A percentile compares a stretch with the other conserved stretches of the same genome.
phyloP scores from a whole-genome alignment of 2,113 vertebrate genomes.

The Macrotus californicus region DNA sequence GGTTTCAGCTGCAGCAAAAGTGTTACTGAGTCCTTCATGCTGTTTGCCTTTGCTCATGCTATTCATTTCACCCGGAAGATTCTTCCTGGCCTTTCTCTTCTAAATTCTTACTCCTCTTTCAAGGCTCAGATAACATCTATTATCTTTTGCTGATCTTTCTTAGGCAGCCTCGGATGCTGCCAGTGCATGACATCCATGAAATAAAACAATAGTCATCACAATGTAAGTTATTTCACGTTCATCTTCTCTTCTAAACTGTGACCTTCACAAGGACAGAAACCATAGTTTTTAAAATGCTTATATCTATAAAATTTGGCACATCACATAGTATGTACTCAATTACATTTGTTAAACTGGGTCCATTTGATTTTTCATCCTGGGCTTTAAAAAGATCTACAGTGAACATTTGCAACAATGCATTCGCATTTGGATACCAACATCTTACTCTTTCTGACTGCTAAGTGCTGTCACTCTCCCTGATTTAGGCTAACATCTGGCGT shows the following conservation, averaged over 20 bases:
- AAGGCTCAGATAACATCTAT: background rate
- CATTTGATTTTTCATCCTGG: background rate
- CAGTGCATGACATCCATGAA: background rate
- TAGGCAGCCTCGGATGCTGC: background rate
- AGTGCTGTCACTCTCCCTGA: slow-evolving; percentile 39
- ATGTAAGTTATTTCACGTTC: background rate
- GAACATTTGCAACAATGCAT: background rate
- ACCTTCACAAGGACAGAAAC: background rate
- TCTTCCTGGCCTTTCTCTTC: background rate
- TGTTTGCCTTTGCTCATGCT: background rate
- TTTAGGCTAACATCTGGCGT: slow-evolving; percentile 61
- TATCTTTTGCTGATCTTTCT: background rate
- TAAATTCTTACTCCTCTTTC: background rate
- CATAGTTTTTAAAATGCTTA: background rate
- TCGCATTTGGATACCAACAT: background rate
- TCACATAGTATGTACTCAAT: background rate
- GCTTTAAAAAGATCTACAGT: background rate
- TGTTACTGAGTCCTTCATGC: background rate
- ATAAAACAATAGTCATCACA: background rate
- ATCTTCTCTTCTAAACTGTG: background rate
- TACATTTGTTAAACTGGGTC: background rate
- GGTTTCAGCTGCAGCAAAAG: background rate
- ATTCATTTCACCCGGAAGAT: background rate
- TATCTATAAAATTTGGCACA: background rate
- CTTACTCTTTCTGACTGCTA: slow-evolving; percentile 35